Evolutionary conservation across 2,113 vertebrate species (phyloP).

Genomic region (Brachyistius frenatus): DNA sequence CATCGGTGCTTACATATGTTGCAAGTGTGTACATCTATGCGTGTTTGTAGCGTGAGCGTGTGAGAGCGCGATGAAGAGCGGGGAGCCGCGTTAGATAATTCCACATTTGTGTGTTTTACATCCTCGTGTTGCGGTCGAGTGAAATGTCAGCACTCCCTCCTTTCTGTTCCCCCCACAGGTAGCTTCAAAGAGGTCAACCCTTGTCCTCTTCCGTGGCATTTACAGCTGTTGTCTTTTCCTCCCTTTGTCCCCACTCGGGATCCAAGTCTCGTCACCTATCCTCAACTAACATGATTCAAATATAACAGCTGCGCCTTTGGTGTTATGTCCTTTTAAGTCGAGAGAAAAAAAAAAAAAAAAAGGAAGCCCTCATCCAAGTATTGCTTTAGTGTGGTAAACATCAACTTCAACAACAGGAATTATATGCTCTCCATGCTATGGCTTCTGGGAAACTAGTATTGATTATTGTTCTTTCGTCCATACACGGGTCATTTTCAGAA

Average conservation of each 20-base stretch:
- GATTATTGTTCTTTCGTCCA: not conserved
- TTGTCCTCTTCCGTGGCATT: slow-evolving; percentile 74
- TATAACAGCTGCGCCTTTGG: slow-evolving; percentile 15
- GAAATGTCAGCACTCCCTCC: slow-evolving; percentile 78
- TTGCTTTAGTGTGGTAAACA: slow-evolving; percentile 5
- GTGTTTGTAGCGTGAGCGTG: not conserved
- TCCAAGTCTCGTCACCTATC: slow-evolving; percentile 43
- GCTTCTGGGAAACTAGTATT: not conserved
- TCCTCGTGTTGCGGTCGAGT: slow-evolving; percentile 25
- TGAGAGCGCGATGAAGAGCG: slow-evolving; percentile 10
- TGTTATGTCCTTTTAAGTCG: slow-evolving; percentile 4
- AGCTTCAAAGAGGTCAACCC: slow-evolving; percentile 74
- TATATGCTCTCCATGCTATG: not conserved
- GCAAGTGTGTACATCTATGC: not conserved
- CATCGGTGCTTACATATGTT: too few species aligned
- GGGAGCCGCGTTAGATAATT: slow-evolving; percentile 31
- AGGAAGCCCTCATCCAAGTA: slow-evolving; percentile 29
- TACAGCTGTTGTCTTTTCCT: slow-evolving; percentile 67
- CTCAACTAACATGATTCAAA: slow-evolving; percentile 54
- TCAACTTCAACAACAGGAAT: slow-evolving; percentile 7
- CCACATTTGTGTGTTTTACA: slow-evolving; percentile 43
- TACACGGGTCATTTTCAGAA: not conserved
- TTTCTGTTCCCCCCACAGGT: slow-evolving; percentile 64
- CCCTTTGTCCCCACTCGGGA: slow-evolving; percentile 33
- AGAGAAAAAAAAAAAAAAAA: slow-evolving; percentile 21